phyloP scores from a whole-genome alignment of 1,140 invertebrate species.

The Leguminivora glycinivorella region DNA sequence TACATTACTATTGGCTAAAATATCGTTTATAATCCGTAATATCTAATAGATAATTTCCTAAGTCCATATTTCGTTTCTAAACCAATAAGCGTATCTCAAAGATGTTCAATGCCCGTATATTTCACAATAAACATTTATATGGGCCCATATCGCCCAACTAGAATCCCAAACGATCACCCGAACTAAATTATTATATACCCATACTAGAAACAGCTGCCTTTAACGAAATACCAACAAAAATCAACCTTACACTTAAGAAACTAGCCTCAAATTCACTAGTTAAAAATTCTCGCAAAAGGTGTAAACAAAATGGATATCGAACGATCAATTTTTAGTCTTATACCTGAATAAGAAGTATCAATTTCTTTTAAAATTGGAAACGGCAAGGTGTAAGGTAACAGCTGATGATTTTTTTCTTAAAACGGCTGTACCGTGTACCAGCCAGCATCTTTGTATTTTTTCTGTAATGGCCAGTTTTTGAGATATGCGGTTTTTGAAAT shows the following conservation, averaged over 20 bases:
- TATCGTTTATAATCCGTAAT: no score
- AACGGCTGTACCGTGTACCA: background rate
- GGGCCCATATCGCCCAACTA: background rate
- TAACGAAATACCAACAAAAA: background rate
- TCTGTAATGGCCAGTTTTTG: conserved; percentile 17
- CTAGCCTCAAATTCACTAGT: background rate
- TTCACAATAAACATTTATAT: background rate
- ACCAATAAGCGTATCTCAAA: background rate
- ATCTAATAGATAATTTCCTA: no score
- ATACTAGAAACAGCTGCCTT: conserved; percentile 13
- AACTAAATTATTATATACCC: conserved; percentile 17
- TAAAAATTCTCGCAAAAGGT: conserved; percentile 18
- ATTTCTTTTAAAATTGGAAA: background rate
- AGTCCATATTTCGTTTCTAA: background rate
- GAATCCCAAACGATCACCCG: conserved; percentile 8
- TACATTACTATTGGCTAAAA: no score
- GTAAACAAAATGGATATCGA: background rate
- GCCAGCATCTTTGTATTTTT: conserved; percentile 26
- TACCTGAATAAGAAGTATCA: background rate
- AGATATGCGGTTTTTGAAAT: conserved; percentile 18
- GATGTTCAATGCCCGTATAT: conserved; percentile 3
- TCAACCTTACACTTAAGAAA: background rate
- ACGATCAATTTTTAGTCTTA: conserved; percentile 12
- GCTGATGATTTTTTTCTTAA: conserved; percentile 32
- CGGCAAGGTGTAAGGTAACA: conserved; percentile 29